These are phyloP conservation scores for Pycnonotus jocosus DNA, from an alignment of 2,113 vertebrate genomes.

Conservation along the genomic window DNA sequence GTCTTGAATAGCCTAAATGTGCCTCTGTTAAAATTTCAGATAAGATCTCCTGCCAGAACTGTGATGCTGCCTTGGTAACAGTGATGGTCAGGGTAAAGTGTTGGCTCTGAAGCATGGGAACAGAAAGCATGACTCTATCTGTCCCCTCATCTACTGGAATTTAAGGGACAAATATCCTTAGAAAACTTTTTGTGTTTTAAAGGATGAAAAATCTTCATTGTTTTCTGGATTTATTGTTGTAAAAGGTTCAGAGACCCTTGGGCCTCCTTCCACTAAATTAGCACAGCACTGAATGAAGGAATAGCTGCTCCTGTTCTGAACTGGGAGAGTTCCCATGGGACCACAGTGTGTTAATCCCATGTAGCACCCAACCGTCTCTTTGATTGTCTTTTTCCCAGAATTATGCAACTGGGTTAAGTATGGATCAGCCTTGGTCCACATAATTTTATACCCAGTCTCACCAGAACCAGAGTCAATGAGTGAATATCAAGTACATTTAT, in stretches of 20 bases:
- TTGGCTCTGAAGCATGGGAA: background rate
- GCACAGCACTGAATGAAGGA: background rate
- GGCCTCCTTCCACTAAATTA: background rate
- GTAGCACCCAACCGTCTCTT: background rate
- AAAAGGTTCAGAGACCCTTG: background rate
- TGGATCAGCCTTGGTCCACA: background rate
- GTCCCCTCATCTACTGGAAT: background rate
- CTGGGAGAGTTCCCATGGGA: background rate
- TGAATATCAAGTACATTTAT: background rate
- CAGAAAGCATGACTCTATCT: background rate
- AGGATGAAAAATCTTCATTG: background rate
- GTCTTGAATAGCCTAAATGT: background rate
- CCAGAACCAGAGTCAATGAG: background rate
- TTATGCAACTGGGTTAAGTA: background rate
- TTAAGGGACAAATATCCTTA: background rate
- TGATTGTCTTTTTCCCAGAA: background rate
- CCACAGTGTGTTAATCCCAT: background rate
- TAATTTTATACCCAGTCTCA: background rate
- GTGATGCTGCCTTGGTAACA: background rate
- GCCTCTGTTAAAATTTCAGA: constrained; percentile 7
- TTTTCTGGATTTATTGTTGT: background rate
- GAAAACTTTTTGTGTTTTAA: background rate
- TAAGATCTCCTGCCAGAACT: background rate
- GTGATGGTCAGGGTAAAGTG: background rate
- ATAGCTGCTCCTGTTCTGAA: background rate